Evolutionary conservation across 2,113 vertebrate species (phyloP).

Genomic region (Castor canadensis): DNA sequence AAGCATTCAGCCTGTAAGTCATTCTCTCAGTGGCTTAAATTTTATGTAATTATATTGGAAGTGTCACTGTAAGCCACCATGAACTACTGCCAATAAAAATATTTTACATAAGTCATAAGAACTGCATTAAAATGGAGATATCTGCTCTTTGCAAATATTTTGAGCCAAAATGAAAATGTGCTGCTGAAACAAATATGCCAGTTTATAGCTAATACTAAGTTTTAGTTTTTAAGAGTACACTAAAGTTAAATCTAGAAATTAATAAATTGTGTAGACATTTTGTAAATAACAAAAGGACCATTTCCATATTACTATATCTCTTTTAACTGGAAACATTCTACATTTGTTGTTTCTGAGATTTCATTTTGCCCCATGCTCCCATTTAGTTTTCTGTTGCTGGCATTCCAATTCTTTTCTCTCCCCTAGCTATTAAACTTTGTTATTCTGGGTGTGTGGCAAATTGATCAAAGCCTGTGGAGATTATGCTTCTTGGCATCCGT

Average conservation of each 20-base stretch:
- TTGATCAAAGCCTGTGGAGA: background rate
- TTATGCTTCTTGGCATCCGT: background rate
- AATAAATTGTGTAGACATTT: conserved; percentile 34
- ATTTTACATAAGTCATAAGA: background rate
- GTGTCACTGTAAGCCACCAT: conserved; percentile 16
- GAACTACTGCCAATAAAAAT: conserved; percentile 20
- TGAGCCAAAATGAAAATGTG: conserved; percentile 22
- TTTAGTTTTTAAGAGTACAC: background rate
- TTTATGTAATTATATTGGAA: conserved; percentile 12
- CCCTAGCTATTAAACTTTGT: background rate
- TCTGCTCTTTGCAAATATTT: conserved; percentile 52
- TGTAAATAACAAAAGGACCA: conserved; percentile 15
- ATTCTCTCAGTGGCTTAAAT: background rate
- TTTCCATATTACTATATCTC: background rate
- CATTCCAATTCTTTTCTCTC: background rate
- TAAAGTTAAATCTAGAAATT: background rate
- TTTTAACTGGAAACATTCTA: conserved; percentile 37
- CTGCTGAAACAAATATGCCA: background rate
- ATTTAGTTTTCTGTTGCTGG: conserved; percentile 26
- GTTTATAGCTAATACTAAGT: background rate
- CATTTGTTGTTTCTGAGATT: background rate
- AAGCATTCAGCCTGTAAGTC: background rate
- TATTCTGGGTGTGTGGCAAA: background rate
- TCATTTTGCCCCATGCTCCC: background rate
- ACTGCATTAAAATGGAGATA: background rate